Evolutionary conservation across 1,140 invertebrate genomes (phyloP).

Genomic region (Colletes gigas): DNA sequence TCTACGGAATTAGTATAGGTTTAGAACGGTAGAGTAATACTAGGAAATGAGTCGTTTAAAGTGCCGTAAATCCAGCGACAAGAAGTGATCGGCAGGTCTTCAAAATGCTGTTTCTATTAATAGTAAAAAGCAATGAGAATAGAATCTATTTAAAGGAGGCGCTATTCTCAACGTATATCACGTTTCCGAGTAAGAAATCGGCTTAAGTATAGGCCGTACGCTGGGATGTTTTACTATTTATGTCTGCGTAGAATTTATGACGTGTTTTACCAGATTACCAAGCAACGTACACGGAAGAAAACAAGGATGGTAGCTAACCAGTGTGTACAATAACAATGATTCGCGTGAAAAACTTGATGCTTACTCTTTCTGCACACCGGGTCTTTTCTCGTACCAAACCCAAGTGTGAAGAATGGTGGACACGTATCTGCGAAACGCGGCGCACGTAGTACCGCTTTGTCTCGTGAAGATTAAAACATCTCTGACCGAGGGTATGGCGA

Average conservation of each 20-base stretch:
- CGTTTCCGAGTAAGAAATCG: neutral
- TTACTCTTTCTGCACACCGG: slow-evolving; percentile 82
- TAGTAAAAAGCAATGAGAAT: neutral
- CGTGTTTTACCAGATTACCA: neutral
- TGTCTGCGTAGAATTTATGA: neutral
- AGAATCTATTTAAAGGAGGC: slow-evolving; percentile 2
- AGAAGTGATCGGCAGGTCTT: neutral
- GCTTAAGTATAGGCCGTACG: neutral
- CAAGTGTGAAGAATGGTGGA: slow-evolving; percentile 85
- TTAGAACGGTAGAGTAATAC: no score
- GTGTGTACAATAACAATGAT: no score
- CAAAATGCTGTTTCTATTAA: neutral
- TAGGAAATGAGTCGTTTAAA: no score
- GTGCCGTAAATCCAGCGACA: neutral
- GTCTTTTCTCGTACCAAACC: slow-evolving; percentile 87
- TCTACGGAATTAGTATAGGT: no score
- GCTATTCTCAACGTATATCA: neutral
- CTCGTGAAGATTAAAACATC: slow-evolving; percentile 85
- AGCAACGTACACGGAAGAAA: neutral
- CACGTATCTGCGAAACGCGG: slow-evolving; percentile 89
- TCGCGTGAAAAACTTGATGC: slow-evolving; percentile 48
- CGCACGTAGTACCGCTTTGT: slow-evolving; percentile 84
- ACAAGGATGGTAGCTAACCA: no score
- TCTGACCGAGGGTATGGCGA: slow-evolving; percentile 87
- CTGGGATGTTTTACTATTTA: neutral